A percentile compares a stretch with the other conserved stretches of the same genome.
phyloP scores from a whole-genome alignment of 37 sponge, comb jelly and placozoan genomes.

The Beroe ovata region DNA sequence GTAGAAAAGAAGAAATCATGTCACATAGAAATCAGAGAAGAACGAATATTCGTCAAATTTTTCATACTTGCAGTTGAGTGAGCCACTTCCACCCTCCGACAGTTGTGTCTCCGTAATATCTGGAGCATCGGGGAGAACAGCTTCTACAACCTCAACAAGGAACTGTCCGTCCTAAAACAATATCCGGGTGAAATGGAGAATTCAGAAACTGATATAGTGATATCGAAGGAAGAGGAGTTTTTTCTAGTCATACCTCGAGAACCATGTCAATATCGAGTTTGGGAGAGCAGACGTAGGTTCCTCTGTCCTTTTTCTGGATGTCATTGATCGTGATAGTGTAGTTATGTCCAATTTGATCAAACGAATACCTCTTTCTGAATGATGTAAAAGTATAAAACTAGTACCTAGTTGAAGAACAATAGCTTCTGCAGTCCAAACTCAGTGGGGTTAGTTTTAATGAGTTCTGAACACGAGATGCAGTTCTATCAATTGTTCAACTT shows the following conservation, averaged over 20 bases:
- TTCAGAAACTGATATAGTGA: too few relatives aligned
- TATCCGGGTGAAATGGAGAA: too few relatives aligned
- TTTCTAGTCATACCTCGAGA: constrained; percentile 36
- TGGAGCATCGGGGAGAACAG: neutral
- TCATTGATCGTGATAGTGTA: constrained; percentile 25
- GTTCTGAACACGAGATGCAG: too few relatives aligned
- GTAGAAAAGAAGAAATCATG: too few relatives aligned
- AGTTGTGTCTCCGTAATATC: neutral
- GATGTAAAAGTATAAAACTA: too few relatives aligned
- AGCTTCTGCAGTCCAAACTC: too few relatives aligned
- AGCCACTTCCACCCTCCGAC: constrained; percentile 9
- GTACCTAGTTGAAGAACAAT: too few relatives aligned
- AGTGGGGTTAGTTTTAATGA: too few relatives aligned
- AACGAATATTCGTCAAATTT: neutral
- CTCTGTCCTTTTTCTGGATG: constrained; percentile 26
- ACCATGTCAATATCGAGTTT: neutral
- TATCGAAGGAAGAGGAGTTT: too few relatives aligned
- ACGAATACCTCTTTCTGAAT: neutral
- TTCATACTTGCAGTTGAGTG: constrained; percentile 53
- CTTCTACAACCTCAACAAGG: neutral
- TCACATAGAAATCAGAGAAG: too few relatives aligned
- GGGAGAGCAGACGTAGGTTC: constrained; percentile 27
- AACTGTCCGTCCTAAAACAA: constrained; percentile 32
- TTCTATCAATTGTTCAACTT: too few relatives aligned
- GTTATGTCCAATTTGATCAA: neutral